Evolutionary conservation across 2,888 invertebrate species (phyloP).

Genomic region (Oxyteleia sp.): DNA sequence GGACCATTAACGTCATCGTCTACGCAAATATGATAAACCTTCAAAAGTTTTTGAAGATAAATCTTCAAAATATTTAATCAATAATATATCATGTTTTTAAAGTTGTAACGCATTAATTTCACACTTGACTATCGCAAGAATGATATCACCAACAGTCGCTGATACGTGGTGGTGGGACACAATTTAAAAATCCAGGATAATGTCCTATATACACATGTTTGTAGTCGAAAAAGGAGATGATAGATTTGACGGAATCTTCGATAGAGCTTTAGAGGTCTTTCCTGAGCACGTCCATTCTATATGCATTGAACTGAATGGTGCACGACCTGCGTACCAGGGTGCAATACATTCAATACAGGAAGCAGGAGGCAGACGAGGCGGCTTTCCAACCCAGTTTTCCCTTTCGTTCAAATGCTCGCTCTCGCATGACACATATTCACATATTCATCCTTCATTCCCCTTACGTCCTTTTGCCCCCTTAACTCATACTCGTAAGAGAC

Average conservation of each 20-base stretch:
- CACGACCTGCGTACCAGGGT: slow-evolving; percentile 77
- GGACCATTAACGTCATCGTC: too few species aligned
- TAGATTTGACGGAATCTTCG: slow-evolving; percentile 32
- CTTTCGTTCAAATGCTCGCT: slow-evolving; percentile 82
- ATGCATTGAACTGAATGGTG: slow-evolving; percentile 80
- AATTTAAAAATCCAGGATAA: background rate
- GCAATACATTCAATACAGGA: slow-evolving; percentile 77
- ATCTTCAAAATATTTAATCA: too few species aligned
- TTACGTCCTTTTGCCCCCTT: slow-evolving; percentile 71
- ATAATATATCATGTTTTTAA: too few species aligned
- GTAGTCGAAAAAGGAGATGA: slow-evolving; percentile 18
- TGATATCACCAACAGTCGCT: too few species aligned
- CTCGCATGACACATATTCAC: slow-evolving; percentile 84
- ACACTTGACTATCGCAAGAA: too few species aligned
- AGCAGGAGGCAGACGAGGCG: slow-evolving; percentile 70
- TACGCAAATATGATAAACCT: too few species aligned
- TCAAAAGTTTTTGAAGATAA: too few species aligned
- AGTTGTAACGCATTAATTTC: too few species aligned
- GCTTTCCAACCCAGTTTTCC: slow-evolving; percentile 83
- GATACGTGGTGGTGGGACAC: too few species aligned
- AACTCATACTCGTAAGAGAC: slow-evolving; percentile 64
- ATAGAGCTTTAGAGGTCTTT: slow-evolving; percentile 70
- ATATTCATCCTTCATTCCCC: slow-evolving; percentile 79
- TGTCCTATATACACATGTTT: background rate
- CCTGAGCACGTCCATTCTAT: slow-evolving; percentile 76